Evolutionary conservation across 2,113 vertebrate genomes (phyloP).

Genomic region (Leiothrix lutea): DNA sequence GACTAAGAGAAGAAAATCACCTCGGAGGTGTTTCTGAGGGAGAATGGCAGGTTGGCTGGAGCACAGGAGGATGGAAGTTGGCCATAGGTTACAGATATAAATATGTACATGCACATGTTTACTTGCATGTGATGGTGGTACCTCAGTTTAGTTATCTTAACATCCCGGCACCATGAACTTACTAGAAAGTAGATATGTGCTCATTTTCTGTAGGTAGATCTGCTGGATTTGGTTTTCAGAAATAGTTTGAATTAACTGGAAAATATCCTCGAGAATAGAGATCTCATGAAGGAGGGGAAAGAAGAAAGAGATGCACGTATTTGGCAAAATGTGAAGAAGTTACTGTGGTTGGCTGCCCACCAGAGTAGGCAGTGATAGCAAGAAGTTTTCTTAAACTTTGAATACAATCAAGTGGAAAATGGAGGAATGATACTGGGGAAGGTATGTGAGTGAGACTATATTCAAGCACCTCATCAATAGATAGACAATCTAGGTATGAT

Average conservation of each 20-base stretch:
- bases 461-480: not conserved
- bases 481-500: not conserved
- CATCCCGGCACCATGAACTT: fast-evolving
- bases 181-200: fast-evolving
- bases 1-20: not conserved
- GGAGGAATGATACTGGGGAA: not conserved
- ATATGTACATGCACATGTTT: fast-evolving
- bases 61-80: not conserved
- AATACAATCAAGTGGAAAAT: not conserved
- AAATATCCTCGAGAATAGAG: not conserved
- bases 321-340: not conserved
- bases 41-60: not conserved
- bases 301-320: not conserved
- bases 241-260: not conserved
- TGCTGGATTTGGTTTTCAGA: not conserved
- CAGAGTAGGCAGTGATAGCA: not conserved
- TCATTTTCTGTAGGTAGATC: not conserved
- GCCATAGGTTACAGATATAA: fast-evolving
- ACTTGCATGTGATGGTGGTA: not conserved
- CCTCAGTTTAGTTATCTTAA: not conserved
- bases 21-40: not conserved
- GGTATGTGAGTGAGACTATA: not conserved
- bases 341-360: not conserved
- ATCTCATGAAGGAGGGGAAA: not conserved
- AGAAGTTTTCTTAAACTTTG: not conserved